Percentiles rank a stretch among this genome's conserved stretches.
Evolutionary conservation across 2,113 vertebrate species (phyloP).

Genomic region (Passer domesticus): DNA sequence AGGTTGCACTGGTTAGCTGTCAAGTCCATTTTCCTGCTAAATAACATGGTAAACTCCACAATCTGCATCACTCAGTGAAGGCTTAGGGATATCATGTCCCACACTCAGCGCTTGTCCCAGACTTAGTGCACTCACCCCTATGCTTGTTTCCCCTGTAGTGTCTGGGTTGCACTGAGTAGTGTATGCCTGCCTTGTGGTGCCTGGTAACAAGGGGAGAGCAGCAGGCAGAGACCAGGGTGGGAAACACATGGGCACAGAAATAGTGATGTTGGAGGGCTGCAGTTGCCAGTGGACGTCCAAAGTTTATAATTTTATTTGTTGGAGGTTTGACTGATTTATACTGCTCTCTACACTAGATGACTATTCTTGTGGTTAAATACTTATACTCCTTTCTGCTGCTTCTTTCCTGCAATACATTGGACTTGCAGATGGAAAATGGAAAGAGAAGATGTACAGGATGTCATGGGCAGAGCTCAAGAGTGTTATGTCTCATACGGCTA

Average conservation of each 20-base stretch:
- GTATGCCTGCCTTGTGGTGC: not conserved
- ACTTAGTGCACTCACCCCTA: not conserved
- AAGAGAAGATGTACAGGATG: not conserved
- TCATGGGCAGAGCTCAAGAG: not conserved
- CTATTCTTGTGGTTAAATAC: not conserved
- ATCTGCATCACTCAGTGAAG: not conserved
- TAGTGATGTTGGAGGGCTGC: not conserved
- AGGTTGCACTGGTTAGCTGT: not conserved
- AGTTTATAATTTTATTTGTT: not conserved
- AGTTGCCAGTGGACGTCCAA: not conserved
- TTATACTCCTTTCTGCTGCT: not conserved
- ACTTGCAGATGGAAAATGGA: not conserved
- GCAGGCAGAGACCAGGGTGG: not conserved
- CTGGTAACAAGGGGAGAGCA: not conserved
- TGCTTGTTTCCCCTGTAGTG: not conserved
- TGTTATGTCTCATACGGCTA: not conserved
- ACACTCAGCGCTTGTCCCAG: not conserved
- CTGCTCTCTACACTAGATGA: not conserved
- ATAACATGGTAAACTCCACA: not conserved
- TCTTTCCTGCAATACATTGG: not conserved
- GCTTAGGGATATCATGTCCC: not conserved
- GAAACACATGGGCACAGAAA: not conserved
- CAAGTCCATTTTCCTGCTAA: not conserved
- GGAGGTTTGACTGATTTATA: not conserved
- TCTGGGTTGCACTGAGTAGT: not conserved